Conservation (phyloP, 2,888 invertebrate species). For the Drosophila emarginata region DNA sequence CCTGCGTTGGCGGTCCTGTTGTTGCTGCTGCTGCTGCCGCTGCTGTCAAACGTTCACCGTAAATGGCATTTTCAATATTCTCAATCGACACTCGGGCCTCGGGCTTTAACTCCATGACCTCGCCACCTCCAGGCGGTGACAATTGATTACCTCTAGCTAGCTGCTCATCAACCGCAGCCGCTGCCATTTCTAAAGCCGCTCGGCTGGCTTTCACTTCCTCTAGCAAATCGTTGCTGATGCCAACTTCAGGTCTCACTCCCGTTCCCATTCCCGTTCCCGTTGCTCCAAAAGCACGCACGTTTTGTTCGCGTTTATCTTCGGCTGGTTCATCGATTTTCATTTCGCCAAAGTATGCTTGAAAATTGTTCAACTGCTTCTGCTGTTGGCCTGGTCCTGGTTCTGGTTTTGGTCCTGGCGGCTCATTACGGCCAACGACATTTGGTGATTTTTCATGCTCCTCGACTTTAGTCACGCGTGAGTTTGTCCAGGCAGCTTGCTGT, state of each 20-base stretch:
- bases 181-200: constrained; percentile 63
- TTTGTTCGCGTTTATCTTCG: constrained; percentile 51
- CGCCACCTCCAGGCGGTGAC: constrained; percentile 52
- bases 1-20: constrained; percentile 41
- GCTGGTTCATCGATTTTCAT: constrained; percentile 68
- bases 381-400: constrained; percentile 40
- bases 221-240: constrained; percentile 67
- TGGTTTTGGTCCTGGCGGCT: constrained; percentile 47
- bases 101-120: constrained; percentile 35
- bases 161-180: constrained; percentile 78
- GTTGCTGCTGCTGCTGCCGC: constrained; percentile 27
- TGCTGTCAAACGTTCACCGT: constrained; percentile 79
- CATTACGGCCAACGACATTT: constrained; percentile 67
- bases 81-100: constrained; percentile 79
- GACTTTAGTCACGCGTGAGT: constrained; percentile 72
- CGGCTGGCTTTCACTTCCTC: constrained; percentile 75
- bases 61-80: constrained; percentile 82
- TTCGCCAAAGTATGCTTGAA: constrained; percentile 68
- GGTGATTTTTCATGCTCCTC: constrained; percentile 76
- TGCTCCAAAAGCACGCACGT: constrained; percentile 45
- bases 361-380: constrained; percentile 40
- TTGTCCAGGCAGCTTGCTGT: constrained; percentile 56
- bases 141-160: constrained; percentile 74
- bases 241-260: constrained; percentile 28
- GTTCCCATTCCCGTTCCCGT: constrained; percentile 12